Base-by-base conservation (phyloP, 2,888 invertebrate genomes). In the Diarsia mendica region DNA sequence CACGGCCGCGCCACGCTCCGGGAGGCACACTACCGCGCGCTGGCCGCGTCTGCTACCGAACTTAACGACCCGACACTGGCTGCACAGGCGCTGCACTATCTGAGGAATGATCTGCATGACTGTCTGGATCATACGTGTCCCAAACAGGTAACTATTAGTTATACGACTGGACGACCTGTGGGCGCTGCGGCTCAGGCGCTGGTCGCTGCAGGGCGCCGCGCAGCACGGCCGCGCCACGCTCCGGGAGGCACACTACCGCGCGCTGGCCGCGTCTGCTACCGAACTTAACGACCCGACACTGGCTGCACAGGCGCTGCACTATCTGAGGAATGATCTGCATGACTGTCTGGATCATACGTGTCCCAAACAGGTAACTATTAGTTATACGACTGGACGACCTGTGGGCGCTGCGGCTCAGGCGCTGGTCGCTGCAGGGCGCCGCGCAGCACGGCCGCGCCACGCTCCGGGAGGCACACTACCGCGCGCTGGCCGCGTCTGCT, bases 161-260 rank as follows among this genome's bases (percentile, higher is more conserved):
- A n/a, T n/a, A n/a, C 97, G 99, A 23, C 97, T 99, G 33, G 98
- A 99, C 95, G 99, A 99, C 94, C 98, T 99, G 93, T 99, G 99
- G 99, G 97, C 98, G 80, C 94, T 99, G 76, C 96, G 97, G 90
- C 93, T 98, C 49, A 94, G 95, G 80, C 89, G 92, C 68, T 89
- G 87, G 5, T 67, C 87, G 20, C 67, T 80, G 82, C 77, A 58
- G 2, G 51, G 58, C 3, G 89, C 88, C 49, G 84, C 89, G 70
- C 73, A 75, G 3, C 15, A 64, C 1, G 93, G 90, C 4, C 89
- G 91, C 33, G 88, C 89, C 3, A 80, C 88, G 15, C 83, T 96
- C 49, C 91, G 95, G 44, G 98, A 97, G 91, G 97, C 98, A 76
- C 96, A 97, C 91, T 98, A 98, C 91, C 97, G 97, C 97, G 97